Evolutionary conservation across 2,797 vertebrate species (phyloP), one percentile per base, ranked within the genome.

Genomic region (Peromyscus aztecus): DNA sequence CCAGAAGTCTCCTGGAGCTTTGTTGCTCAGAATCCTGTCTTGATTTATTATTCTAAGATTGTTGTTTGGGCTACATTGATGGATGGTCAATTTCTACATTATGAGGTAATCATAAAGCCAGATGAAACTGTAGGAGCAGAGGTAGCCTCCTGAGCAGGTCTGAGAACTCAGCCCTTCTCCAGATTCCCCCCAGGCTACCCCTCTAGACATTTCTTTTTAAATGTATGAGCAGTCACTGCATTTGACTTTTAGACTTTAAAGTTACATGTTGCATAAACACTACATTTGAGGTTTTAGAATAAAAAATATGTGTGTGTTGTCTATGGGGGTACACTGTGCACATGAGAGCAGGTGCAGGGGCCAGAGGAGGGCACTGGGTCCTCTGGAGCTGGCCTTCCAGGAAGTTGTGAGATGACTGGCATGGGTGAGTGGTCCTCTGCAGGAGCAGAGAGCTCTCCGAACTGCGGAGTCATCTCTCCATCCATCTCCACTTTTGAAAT

Each of bases 61-160:
- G 82, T 97, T 96, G 91, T 92, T 96, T 77, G 94, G 96, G 93
- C 49, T 97, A 97, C 94, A 96, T 90, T 95, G 97, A 97, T 96
- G 90, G 96, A 95, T 49, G 82, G 97, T 97, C 96, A 97, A 31
- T 95, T 96, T 97, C 67, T 94, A 85, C 69, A 96, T 95, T 95
- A 92, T 29, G 67, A 81, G 88, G 83, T 89, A 94, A 97, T 98
- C 94, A 93, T 46, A 89, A 78, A 80, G 63, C n/a, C 69, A 87
- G 69, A 95, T 69, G 52, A 92, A 96, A 92, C 57, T 61, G 73
- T 83, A 92, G 40, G 71, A 40, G 65, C 59, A 73, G 91, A 67
- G 67, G 92, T 94, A 73, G 65, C 6, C 23, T 76, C 81, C 49
- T 27, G 77, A 95, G 49, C 11, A 83, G 52, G 78, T 46, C 13